phyloP scores from a whole-genome alignment of 2,888 invertebrate species.

The Papilio gigon region DNA sequence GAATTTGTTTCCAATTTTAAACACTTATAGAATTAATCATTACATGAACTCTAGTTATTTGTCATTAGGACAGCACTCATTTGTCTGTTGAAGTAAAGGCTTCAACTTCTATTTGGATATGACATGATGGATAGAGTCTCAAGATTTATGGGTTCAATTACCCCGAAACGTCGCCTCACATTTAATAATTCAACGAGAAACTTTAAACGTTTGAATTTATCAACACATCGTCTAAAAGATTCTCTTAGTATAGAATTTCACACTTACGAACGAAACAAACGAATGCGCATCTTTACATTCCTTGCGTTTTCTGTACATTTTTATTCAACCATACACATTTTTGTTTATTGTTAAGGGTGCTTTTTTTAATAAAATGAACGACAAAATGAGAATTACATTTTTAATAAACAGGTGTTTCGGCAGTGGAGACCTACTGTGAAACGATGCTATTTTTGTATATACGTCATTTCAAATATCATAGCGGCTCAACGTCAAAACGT shows the following conservation, averaged over 20 bases:
- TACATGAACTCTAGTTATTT: conserved; percentile 7
- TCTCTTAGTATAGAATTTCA: background rate
- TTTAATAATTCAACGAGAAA: conserved; percentile 10
- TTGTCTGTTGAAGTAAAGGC: conserved; percentile 49
- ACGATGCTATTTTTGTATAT: no score
- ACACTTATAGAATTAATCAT: background rate
- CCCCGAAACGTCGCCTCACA: conserved; percentile 45
- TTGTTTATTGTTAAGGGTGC: no score
- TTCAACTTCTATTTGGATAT: conserved; percentile 55
- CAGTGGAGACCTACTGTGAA: no score
- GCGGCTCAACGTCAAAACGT: no score
- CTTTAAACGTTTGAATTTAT: conserved; percentile 5
- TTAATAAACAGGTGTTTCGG: no score
- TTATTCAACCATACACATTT: no score
- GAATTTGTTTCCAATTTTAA: background rate
- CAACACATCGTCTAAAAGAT: conserved; percentile 4
- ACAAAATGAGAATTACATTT: no score
- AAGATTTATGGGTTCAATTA: conserved; percentile 55
- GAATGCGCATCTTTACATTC: no score
- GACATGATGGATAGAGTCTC: conserved; percentile 59
- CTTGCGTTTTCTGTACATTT: background rate
- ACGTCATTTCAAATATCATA: no score
- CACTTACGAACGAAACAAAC: background rate
- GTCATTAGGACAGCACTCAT: conserved; percentile 45
- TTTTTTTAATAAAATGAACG: no score